Evolutionary conservation across 2,797 vertebrate species (phyloP).

Genomic region (Sebastiscus tertius): DNA sequence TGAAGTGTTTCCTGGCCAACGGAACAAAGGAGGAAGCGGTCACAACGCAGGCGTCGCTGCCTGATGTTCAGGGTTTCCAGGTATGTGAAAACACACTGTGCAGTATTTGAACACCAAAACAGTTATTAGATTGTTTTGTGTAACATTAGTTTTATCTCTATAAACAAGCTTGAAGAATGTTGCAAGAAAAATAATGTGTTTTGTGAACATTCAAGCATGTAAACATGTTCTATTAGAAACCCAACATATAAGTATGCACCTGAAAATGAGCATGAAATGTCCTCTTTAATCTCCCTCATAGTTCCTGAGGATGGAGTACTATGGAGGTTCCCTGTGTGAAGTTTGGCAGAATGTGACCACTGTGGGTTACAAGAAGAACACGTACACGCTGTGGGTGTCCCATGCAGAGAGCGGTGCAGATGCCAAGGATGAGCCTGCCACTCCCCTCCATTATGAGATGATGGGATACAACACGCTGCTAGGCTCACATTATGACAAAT

Average conservation of each 20-base stretch:
- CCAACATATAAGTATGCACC: no score
- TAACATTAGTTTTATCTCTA: not conserved
- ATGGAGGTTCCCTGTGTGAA: constrained; percentile 79
- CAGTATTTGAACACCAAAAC: not conserved
- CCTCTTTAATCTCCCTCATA: constrained; percentile 16
- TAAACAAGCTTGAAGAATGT: not conserved
- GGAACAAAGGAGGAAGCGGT: constrained; percentile 82
- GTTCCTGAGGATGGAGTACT: constrained; percentile 86
- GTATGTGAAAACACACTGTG: constrained; percentile 33
- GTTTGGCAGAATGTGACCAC: constrained; percentile 85
- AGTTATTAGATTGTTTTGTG: not conserved
- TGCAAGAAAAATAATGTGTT: no score
- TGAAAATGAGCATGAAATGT: no score
- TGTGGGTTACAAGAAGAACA: constrained; percentile 82
- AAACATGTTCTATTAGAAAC: no score
- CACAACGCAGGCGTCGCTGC: constrained; percentile 74
- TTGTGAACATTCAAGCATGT: no score
- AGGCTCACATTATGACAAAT: constrained; percentile 89
- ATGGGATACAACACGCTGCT: constrained; percentile 86
- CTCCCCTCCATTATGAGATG: constrained; percentile 86
- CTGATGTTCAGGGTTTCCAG: constrained; percentile 82
- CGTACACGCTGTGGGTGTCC: constrained; percentile 87
- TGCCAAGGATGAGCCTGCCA: constrained; percentile 36
- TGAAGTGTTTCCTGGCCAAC: constrained; percentile 86
- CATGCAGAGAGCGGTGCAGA: constrained; percentile 66